Evolutionary conservation across 2,113 vertebrate species (phyloP), one percentile per base, ranked within the genome.

Genomic region (Crocuta crocuta): DNA sequence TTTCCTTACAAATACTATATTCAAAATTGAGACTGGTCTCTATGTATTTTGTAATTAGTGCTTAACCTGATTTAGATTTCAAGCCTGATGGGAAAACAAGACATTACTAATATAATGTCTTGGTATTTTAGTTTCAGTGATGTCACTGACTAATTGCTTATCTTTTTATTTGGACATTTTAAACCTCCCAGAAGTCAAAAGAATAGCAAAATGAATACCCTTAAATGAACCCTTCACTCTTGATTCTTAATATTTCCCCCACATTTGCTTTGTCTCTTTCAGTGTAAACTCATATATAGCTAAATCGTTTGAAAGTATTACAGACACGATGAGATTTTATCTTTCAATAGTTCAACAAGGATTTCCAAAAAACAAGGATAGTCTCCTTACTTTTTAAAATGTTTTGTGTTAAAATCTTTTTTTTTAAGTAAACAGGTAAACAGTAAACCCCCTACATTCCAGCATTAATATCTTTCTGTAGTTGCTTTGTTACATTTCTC

Each of bases 151-250:
- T 84, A 83, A 89, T 17, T 78, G 31, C 9, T 91, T 31, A 68
- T 68, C 3, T 65, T 79, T 92, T 78, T 90, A 88, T 82, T 94
- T 66, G 50, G 88, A 92, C 91, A 79, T n/a, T 84, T 84, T 33
- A 92, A 84, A 80, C 3, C 35, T 83, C 28, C 9, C 35, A 74
- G 63, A 89, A 84, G 35, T 24, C 8, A 39, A 81, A 81, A 91
- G 9, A 35, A 76, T 13, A 91, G 33, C 16, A 91, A 91, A 94
- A 88, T 31, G 24, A 76, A 65, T 35, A 78, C 8, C 8, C 53
- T 82, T 71, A 93, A 61, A 33, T 35, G 74, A 55, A 61, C 11
- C 13, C 28, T 91, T 93, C 5, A 71, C 35, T 66, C 35, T 80
- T 80, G 45, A 86, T 91, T 82, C 65, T 78, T 92, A 63, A 89